Evolutionary conservation across 2,888 invertebrate genomes (phyloP).

Genomic region (Cenopis cana): DNA sequence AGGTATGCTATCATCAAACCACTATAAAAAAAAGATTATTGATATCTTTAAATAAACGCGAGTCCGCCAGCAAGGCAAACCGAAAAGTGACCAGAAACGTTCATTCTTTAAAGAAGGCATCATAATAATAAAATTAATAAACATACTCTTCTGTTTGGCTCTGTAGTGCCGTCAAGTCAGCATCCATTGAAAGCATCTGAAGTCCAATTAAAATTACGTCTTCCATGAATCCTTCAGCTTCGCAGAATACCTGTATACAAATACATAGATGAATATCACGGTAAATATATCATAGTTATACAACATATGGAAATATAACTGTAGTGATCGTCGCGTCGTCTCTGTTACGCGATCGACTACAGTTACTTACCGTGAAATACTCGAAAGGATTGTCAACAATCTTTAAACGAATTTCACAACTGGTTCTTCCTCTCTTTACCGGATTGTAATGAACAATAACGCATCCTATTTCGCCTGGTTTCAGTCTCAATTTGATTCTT

Average conservation of each 20-base stretch:
- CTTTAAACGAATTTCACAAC: conserved; percentile 67
- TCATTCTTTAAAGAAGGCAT: background rate
- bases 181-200: conserved; percentile 77
- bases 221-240: conserved; percentile 79
- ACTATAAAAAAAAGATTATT: too few species aligned
- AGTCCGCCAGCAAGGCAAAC: too few species aligned
- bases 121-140: background rate
- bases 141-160: conserved; percentile 58
- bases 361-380: conserved; percentile 65
- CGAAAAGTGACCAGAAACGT: background rate
- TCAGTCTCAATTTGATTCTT: conserved; percentile 57
- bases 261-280: background rate
- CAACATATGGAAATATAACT: background rate
- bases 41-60: too few species aligned
- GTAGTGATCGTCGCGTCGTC: too few species aligned
- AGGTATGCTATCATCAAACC: too few species aligned
- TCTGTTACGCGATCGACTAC: too few species aligned
- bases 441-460: conserved; percentile 70
- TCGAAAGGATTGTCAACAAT: conserved; percentile 76
- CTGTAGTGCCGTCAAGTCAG: conserved; percentile 66
- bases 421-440: conserved; percentile 65
- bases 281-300: background rate
- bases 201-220: conserved; percentile 74
- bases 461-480: conserved; percentile 62
- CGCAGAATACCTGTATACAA: conserved; percentile 67